Percentiles rank a stretch among this genome's conserved stretches.
phyloP scores from a whole-genome alignment of 1,140 invertebrate genomes.

The Neodiprion pinetum region DNA sequence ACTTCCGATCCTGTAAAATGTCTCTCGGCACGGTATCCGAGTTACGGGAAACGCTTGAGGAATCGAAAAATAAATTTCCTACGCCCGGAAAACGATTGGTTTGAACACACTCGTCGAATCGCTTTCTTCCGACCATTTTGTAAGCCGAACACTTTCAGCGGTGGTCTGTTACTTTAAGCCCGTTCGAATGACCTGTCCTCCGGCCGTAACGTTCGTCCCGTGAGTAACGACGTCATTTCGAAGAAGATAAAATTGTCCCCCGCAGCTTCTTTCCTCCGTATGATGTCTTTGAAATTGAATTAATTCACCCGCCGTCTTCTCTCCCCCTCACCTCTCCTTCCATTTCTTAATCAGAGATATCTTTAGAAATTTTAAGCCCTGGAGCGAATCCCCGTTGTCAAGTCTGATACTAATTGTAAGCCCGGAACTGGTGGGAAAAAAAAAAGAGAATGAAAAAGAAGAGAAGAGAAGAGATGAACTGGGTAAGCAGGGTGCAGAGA shows the following conservation, averaged over 20 bases:
- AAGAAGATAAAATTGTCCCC: constrained; percentile 3
- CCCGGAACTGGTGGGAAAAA: not conserved
- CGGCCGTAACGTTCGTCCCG: not conserved
- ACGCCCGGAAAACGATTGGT: constrained; percentile 2
- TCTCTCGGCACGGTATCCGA: not conserved
- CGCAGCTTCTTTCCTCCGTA: not conserved
- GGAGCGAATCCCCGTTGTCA: not conserved
- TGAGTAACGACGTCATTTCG: constrained; percentile 5
- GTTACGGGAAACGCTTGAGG: not conserved
- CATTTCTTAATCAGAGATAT: not conserved
- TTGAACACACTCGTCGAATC: not conserved
- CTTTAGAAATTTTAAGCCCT: not conserved
- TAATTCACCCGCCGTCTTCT: not conserved
- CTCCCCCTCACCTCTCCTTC: not conserved
- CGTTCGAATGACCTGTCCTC: not conserved
- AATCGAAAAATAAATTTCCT: constrained; percentile 1
- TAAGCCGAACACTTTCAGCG: constrained; percentile 4
- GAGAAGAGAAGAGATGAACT: not conserved
- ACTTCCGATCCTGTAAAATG: no score
- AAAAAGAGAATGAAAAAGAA: not conserved
- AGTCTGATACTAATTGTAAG: no score
- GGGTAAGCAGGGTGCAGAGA: not conserved
- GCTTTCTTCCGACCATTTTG: not conserved
- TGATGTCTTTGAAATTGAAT: not conserved
- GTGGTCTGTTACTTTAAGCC: constrained; percentile 1